Evolutionary conservation across 2,888 invertebrate genomes (phyloP).

Genomic region (Andrena bicolor): DNA sequence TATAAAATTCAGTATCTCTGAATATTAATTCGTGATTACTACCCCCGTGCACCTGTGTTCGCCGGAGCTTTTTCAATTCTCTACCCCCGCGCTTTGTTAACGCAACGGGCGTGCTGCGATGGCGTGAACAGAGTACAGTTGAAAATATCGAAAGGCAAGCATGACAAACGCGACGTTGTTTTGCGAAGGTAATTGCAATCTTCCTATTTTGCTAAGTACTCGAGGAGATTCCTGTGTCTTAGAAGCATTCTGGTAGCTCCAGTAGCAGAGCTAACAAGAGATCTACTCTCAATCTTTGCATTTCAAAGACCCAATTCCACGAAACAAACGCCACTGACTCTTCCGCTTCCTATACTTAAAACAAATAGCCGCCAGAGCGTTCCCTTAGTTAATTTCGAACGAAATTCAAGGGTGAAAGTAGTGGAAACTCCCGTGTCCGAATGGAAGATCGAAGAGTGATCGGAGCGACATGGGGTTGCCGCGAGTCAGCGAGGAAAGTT

Average conservation of each 20-base stretch:
- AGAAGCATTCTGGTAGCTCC: no score
- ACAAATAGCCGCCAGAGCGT: neutral
- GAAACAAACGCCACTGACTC: no score
- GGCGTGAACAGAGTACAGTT: neutral
- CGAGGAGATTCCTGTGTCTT: no score
- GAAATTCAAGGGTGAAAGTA: neutral
- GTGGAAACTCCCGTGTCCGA: neutral
- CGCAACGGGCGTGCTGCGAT: neutral
- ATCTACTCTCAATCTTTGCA: no score
- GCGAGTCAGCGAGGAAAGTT: conserved; percentile 41
- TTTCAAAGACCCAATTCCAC: no score
- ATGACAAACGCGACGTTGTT: no score
- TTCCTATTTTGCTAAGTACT: no score
- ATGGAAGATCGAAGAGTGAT: conserved; percentile 1
- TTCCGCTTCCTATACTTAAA: neutral
- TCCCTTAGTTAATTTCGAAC: neutral
- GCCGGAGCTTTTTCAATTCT: neutral
- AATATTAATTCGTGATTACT: conserved; percentile 34
- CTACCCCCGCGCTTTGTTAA: neutral
- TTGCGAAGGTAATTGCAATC: no score
- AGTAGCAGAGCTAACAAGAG: no score
- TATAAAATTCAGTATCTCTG: conserved; percentile 38
- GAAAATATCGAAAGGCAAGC: neutral
- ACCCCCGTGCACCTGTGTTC: neutral
- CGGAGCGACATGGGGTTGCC: neutral